Evolutionary conservation across 2,888 invertebrate species (phyloP).

Genomic region (Drepanosiphum platanoidis): DNA sequence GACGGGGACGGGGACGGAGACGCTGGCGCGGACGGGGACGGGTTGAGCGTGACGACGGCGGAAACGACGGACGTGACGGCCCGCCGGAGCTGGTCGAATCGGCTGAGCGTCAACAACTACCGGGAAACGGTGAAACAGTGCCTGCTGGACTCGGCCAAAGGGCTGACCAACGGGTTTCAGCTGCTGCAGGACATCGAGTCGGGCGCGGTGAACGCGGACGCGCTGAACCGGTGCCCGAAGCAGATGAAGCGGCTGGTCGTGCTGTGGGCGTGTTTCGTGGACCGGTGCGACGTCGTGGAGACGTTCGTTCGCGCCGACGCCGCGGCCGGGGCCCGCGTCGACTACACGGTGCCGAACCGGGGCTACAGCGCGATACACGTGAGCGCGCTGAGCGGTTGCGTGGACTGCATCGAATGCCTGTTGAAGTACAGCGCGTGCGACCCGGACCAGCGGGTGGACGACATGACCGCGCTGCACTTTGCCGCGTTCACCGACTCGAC

Average conservation of each 20-base stretch:
- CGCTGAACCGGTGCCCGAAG: neutral
- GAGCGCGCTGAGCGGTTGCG: conserved; percentile 45
- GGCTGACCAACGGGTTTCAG: conserved; percentile 44
- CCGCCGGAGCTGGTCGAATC: too few species aligned
- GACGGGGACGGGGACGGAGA: too few species aligned
- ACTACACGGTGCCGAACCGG: conserved; percentile 5
- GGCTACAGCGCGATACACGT: conserved; percentile 44
- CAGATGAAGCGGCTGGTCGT: conserved; percentile 44
- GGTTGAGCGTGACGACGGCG: too few species aligned
- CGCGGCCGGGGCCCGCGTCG: neutral
- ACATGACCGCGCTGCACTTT: conserved; percentile 82
- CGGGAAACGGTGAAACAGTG: conserved; percentile 44
- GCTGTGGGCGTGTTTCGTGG: conserved; percentile 48
- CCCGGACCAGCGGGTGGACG: conserved; percentile 76
- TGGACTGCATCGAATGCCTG: conserved; percentile 1
- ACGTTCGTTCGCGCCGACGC: neutral
- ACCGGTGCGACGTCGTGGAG: conserved; percentile 20
- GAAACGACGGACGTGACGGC: neutral
- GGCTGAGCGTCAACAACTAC: conserved; percentile 52
- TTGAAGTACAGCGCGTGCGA: conserved; percentile 70
- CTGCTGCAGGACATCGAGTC: conserved; percentile 41
- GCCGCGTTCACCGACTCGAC: conserved; percentile 90
- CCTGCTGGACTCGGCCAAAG: conserved; percentile 41
- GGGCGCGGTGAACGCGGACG: neutral
- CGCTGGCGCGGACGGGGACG: too few species aligned